phyloP scores from a whole-genome alignment of 2,888 invertebrate genomes.

The Ornithoptera alexandrae region DNA sequence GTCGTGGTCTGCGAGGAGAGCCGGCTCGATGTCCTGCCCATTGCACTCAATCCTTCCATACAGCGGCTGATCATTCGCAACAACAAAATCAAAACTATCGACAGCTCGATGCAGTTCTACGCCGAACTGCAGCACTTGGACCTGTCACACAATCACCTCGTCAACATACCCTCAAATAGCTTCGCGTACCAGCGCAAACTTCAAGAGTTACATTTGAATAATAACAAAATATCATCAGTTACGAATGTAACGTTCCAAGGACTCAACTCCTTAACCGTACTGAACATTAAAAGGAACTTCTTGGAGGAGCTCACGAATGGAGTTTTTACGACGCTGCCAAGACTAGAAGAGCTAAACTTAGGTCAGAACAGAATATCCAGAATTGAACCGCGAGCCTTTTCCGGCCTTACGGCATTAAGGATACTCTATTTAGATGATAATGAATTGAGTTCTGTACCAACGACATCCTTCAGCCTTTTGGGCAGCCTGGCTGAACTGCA shows the following conservation, averaged over 20 bases:
- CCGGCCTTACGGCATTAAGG: slow-evolving; percentile 86
- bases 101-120: slow-evolving; percentile 94
- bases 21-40: slow-evolving; percentile 92
- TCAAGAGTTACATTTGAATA: slow-evolving; percentile 89
- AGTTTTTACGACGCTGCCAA: slow-evolving; percentile 86
- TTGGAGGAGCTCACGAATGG: slow-evolving; percentile 88
- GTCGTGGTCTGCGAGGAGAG: slow-evolving; percentile 92
- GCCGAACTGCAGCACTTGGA: slow-evolving; percentile 91
- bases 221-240: slow-evolving; percentile 90
- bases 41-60: slow-evolving; percentile 94
- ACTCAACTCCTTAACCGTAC: slow-evolving; percentile 86
- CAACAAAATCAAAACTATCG: slow-evolving; percentile 92
- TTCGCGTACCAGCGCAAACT: slow-evolving; percentile 90
- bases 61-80: slow-evolving; percentile 90
- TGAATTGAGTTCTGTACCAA: slow-evolving; percentile 87
- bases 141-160: slow-evolving; percentile 90
- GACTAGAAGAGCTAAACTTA: slow-evolving; percentile 91
- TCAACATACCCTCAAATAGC: slow-evolving; percentile 88
- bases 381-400: slow-evolving; percentile 88
- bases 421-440: slow-evolving; percentile 92
- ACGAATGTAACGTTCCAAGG: slow-evolving; percentile 90
- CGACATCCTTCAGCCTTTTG: slow-evolving; percentile 84
- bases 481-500: slow-evolving; percentile 91
- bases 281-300: slow-evolving; percentile 90
- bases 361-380: slow-evolving; percentile 91